These are phyloP conservation scores for Mugil cephalus DNA, from an alignment of 2,113 vertebrate species.

Conservation along the genomic window DNA sequence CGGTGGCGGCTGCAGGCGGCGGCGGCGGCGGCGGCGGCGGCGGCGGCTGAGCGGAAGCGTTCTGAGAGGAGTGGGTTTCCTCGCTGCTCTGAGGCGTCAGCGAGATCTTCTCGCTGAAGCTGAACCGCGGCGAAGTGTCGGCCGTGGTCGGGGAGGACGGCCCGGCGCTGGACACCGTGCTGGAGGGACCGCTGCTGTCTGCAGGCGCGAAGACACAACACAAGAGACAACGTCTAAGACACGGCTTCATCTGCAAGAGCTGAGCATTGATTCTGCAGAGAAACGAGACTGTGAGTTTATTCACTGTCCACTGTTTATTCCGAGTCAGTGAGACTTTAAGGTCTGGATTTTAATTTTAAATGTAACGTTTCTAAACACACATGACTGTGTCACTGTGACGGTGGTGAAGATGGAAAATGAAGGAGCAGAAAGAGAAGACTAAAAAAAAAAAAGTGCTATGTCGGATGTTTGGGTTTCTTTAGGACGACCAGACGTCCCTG, in stretches of 20 bases:
- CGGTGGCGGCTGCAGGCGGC: conserved; percentile 16
- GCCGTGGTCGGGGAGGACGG: conserved; percentile 92
- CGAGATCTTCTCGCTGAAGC: conserved; percentile 89
- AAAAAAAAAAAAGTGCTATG: too few relatives aligned
- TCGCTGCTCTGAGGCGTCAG: conserved; percentile 86
- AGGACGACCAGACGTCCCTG: too few relatives aligned
- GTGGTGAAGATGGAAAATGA: too few relatives aligned
- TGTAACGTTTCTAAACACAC: too few relatives aligned
- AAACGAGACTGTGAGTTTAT: neutral
- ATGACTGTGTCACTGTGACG: too few relatives aligned
- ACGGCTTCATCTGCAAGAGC: too few relatives aligned
- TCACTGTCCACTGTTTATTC: too few relatives aligned
- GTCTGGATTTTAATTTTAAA: too few relatives aligned
- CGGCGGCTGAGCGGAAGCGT: conserved; percentile 43
- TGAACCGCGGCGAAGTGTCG: conserved; percentile 90
- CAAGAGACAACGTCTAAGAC: too few relatives aligned
- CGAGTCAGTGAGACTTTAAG: too few relatives aligned
- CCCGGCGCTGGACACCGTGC: conserved; percentile 95
- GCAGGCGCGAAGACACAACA: conserved; percentile 62
- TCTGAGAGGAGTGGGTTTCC: conserved; percentile 81
- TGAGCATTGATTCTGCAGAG: neutral
- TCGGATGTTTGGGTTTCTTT: too few relatives aligned
- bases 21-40: conserved; percentile 24
- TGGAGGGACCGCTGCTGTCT: conserved; percentile 98
- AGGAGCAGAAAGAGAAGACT: too few relatives aligned